A percentile compares a stretch with the other conserved stretches of the same genome.
Conservation (phyloP, 2,888 invertebrate genomes). For the Platyscelio sp. region DNA sequence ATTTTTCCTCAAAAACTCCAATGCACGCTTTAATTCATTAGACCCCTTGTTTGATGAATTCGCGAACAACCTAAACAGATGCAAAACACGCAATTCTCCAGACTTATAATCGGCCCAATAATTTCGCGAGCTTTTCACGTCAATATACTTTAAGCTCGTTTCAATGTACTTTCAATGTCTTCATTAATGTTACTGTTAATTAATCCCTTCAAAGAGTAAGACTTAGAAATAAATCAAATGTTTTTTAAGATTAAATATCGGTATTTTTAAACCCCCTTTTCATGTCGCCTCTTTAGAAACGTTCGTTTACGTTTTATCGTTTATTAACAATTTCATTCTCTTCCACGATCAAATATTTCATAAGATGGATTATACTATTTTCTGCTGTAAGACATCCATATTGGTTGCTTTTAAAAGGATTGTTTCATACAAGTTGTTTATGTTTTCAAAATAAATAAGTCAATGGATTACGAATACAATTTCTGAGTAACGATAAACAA, state of each 20-base stretch:
- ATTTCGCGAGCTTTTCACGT: constrained; percentile 61
- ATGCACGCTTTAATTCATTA: constrained; percentile 59
- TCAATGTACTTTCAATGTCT: constrained; percentile 64
- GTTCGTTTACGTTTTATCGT: constrained; percentile 10
- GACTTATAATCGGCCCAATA: constrained; percentile 62
- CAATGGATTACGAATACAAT: too few relatives aligned
- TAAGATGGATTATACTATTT: constrained; percentile 10
- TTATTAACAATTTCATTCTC: constrained; percentile 18
- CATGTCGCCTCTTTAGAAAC: constrained; percentile 34
- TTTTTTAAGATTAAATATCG: constrained; percentile 43
- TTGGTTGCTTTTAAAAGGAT: too few relatives aligned
- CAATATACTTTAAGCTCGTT: constrained; percentile 64
- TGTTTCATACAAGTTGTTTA: too few relatives aligned
- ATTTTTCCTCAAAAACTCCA: constrained; percentile 55
- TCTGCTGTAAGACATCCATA: too few relatives aligned
- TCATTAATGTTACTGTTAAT: constrained; percentile 67
- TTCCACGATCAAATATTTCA: constrained; percentile 1
- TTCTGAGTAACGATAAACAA: too few relatives aligned
- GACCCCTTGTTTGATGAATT: constrained; percentile 58
- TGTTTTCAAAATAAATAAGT: too few relatives aligned
- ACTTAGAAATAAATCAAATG: constrained; percentile 32
- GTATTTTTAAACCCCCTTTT: constrained; percentile 29
- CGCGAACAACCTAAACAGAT: constrained; percentile 51
- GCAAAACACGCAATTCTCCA: constrained; percentile 63
- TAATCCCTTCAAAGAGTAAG: constrained; percentile 43